Base-by-base conservation (phyloP, 2,888 invertebrate genomes). In the Liposcelis brunnea region DNA sequence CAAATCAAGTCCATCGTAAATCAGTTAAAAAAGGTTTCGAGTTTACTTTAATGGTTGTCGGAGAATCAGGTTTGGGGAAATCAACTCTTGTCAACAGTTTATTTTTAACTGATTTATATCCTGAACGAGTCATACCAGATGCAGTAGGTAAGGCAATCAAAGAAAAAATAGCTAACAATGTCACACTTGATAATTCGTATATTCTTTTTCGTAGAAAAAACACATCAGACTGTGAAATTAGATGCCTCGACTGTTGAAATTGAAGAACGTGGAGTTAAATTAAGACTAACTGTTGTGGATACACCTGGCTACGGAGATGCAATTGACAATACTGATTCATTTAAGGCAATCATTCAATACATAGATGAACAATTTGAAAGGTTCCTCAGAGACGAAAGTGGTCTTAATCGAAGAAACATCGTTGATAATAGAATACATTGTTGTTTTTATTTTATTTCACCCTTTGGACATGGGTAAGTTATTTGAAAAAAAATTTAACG, bases 11-110 rank as follows among this genome's bases (percentile, higher is more conserved):
- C 19, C 93, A 95, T 63, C 72, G 94, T 51, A 95, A 95, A 65
- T 93, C 91, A 1, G 94, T 94, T 45, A 95, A 95, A 64, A 94
- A 93, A 61, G 94, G 94, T 16, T 95, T 95, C 61, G 94, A 94
- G 66, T 95, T 95, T 61, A 94, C 94, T 1, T 67, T 95, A 10
- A 94, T 95, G 94, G 93, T 95, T 46, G 93, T 89, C 7, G 89
- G 90, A 32, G 75, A 78, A 61, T 84, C 86, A 58, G 91, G 94
- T 0, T 68, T 94, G 33, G 95, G 95, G 31, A 95, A 95, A 67
- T 93, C 93, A 0, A 95, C 95, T 0, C 69, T 95, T 42, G 90
- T 95, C 43, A 94, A 94, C 64, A 91, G 91, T 49, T 69, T 95
- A 47, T 95, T 95, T 62, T 68, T 93, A 48, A 93, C 91, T 34